These are phyloP conservation scores for Pungitius pungitius DNA, from an alignment of 2,113 vertebrate species.

Conservation along the genomic window DNA sequence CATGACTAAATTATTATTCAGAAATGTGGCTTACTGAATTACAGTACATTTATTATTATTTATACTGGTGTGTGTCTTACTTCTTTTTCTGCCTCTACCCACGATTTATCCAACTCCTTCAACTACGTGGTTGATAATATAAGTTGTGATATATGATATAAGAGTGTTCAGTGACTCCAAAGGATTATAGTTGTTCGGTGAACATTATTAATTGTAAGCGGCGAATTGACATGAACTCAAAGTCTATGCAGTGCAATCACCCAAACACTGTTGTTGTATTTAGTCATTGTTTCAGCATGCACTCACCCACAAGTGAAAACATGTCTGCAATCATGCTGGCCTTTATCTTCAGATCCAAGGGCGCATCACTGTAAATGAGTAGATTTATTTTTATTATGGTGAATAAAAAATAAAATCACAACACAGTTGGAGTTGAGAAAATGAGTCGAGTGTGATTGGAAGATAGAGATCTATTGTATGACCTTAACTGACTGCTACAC, in stretches of 20 bases:
- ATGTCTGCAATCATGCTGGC: constrained; percentile 99
- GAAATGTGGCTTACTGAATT: too few relatives aligned
- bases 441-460: constrained; percentile 22
- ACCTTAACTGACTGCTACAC: constrained; percentile 21
- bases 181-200: not conserved
- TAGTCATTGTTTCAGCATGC: constrained; percentile 29
- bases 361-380: constrained; percentile 87
- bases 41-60: not conserved
- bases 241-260: not conserved
- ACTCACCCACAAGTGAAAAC: constrained; percentile 98
- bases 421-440: not conserved
- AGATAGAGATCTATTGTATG: constrained; percentile 32
- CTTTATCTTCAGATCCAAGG: constrained; percentile 98
- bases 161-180: not conserved
- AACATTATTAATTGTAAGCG: not conserved
- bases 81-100: too few relatives aligned
- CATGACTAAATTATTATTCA: too few relatives aligned
- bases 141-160: too few relatives aligned
- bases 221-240: constrained; percentile 11
- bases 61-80: too few relatives aligned
- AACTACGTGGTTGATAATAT: not conserved
- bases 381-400: not conserved
- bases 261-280: constrained; percentile 26
- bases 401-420: constrained; percentile 3
- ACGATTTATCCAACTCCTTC: not conserved